Conservation (phyloP, 2,113 vertebrate genomes). For the Craseonycteris thonglongyai region DNA sequence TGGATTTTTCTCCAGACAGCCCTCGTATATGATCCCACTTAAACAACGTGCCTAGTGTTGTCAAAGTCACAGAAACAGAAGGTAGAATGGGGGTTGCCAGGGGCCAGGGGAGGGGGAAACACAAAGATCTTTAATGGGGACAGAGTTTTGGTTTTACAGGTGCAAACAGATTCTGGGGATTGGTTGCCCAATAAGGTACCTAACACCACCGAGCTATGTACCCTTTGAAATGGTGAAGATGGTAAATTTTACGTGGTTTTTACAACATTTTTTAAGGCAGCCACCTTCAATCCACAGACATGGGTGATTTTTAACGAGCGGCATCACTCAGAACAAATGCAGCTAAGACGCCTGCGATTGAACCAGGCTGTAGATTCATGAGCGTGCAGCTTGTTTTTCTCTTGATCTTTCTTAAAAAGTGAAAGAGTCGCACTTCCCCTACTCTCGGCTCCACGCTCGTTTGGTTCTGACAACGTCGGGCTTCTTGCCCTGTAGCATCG, state of each 20-base stretch:
- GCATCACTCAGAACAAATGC: slow-evolving; percentile 43
- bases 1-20: no score
- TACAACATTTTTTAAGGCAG: neutral
- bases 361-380: neutral
- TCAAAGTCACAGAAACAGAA: neutral
- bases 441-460: accelerated
- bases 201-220: neutral
- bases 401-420: slow-evolving; percentile 23
- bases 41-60: accelerated
- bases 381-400: neutral
- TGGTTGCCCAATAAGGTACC: neutral
- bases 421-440: neutral
- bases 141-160: neutral
- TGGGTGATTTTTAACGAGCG: slow-evolving; percentile 35
- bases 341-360: neutral
- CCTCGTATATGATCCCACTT: accelerated
- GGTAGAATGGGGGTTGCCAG: neutral
- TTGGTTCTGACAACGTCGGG: neutral
- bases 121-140: no score
- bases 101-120: no score
- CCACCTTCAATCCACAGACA: neutral
- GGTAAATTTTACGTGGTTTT: neutral
- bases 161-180: neutral
- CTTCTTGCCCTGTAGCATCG: neutral
- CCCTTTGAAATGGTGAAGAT: neutral